A percentile compares a stretch with the other conserved stretches of the same genome.
Conservation (phyloP, 2,888 invertebrate species). For the Orthosia gracilis region DNA sequence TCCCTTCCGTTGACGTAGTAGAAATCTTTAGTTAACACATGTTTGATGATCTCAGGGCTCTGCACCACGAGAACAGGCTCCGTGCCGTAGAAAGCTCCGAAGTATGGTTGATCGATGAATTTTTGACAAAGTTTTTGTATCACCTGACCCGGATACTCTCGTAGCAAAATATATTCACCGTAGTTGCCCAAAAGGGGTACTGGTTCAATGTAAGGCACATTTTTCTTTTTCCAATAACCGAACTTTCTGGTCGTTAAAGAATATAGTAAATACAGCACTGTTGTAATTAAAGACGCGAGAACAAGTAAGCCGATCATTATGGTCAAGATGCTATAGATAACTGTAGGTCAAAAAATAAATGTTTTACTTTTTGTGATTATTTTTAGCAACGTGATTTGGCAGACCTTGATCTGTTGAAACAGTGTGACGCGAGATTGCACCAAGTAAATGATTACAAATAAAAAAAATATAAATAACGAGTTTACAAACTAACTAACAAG, state of each 20-base stretch:
- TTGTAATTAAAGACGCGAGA: constrained; percentile 19
- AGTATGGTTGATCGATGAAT: constrained; percentile 72
- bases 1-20: constrained; percentile 78
- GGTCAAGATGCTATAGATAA: neutral
- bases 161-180: constrained; percentile 69
- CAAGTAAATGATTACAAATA: too few relatives aligned
- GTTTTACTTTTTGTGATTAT: too few relatives aligned
- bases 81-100: constrained; percentile 80
- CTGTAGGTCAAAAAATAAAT: constrained; percentile 4
- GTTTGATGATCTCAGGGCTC: constrained; percentile 75
- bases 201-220: constrained; percentile 72
- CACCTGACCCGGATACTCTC: constrained; percentile 61
- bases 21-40: constrained; percentile 75
- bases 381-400: too few relatives aligned
- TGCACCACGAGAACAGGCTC: constrained; percentile 76
- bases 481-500: too few relatives aligned
- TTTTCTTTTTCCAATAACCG: constrained; percentile 75
- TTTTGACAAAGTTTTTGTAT: constrained; percentile 70
- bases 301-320: constrained; percentile 51
- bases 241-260: constrained; percentile 55
- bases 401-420: too few relatives aligned
- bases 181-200: constrained; percentile 76
- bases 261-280: constrained; percentile 48
- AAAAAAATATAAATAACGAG: too few relatives aligned
- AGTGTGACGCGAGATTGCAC: too few relatives aligned